Evolutionary conservation across 2,888 invertebrate genomes (phyloP), one percentile per base, ranked within the genome.

Genomic region (Habroteleia sp.): DNA sequence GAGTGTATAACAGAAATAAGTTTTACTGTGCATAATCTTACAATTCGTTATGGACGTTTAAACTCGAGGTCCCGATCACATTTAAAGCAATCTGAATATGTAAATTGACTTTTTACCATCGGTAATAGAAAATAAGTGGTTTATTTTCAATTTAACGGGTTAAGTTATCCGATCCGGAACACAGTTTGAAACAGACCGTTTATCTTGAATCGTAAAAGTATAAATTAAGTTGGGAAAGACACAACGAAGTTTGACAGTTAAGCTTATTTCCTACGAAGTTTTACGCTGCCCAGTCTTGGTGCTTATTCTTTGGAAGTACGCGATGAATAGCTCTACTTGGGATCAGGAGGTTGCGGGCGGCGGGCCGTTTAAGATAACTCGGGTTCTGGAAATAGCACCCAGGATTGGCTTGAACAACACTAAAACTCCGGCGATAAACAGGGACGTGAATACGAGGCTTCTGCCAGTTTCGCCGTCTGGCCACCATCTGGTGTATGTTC

Each of bases 341-440:
- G 6, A 42, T 58, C 63, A 69, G 11, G 60, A 33, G 13, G 60
- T 58, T 31, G 52, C 8, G 1, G 79, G 77, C 8, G 81, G 76
- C n/a, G 77, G 65, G 4, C 65, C 68, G 6, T 31, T 68, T 1
- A 80, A 73, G 6, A 87, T 76, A 0, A 86, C 82, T 10, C 76
- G 78, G 31, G 79, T 82, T 23, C 86, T 81, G 1, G 83, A 84
- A 0, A 84, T 56, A 0, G 84, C 83, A 0, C 82, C 84, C 0
- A 87, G 66, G 0, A 86, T 42, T 0, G 88, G 88, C 44, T 86
- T 88, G 7, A 84, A 50, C 1, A 88, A 73, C 0, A 87, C 74
- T 1, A 87, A 58, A 16, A 84, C 14, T 0, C 79, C 84, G 0
- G 82, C 87, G 13, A 87, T 77, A 17, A 86, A 81, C 10, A 85